Conservation (phyloP, 1,140 invertebrate genomes). For the Calephelis nemesis region DNA sequence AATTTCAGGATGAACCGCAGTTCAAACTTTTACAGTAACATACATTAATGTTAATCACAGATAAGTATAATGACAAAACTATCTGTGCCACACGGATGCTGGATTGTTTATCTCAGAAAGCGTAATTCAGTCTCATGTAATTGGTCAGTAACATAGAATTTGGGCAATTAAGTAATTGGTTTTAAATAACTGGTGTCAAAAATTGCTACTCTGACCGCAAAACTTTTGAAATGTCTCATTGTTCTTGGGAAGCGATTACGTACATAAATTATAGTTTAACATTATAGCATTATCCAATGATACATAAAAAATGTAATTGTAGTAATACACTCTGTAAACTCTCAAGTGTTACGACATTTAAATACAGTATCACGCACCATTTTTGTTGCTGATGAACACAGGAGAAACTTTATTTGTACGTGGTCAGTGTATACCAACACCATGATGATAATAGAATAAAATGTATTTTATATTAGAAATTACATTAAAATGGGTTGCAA, state of each 20-base stretch:
- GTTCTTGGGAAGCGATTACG: background rate
- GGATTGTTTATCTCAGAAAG: background rate
- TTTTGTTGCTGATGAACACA: too few species aligned
- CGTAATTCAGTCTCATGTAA: background rate
- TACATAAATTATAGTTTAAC: background rate
- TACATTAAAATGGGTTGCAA: too few species aligned
- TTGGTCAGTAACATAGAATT: slow-evolving; percentile 2
- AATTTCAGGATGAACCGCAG: too few species aligned
- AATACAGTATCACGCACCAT: too few species aligned
- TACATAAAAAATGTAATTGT: background rate
- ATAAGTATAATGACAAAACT: background rate
- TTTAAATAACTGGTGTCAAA: slow-evolving; percentile 4
- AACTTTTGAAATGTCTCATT: background rate
- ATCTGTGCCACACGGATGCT: background rate
- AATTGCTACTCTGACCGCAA: slow-evolving; percentile 4
- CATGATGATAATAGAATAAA: too few species aligned
- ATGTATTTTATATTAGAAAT: too few species aligned
- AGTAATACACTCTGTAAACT: too few species aligned
- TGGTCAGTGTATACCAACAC: too few species aligned
- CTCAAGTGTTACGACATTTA: too few species aligned
- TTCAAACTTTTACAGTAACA: too few species aligned
- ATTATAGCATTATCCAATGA: background rate
- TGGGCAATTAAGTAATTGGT: slow-evolving; percentile 5
- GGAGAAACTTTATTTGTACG: too few species aligned
- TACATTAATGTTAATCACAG: too few species aligned